A percentile compares a stretch with the other conserved stretches of the same genome.
Evolutionary conservation across 2,888 invertebrate species (phyloP).

Genomic region (Drosophila crucigera): DNA sequence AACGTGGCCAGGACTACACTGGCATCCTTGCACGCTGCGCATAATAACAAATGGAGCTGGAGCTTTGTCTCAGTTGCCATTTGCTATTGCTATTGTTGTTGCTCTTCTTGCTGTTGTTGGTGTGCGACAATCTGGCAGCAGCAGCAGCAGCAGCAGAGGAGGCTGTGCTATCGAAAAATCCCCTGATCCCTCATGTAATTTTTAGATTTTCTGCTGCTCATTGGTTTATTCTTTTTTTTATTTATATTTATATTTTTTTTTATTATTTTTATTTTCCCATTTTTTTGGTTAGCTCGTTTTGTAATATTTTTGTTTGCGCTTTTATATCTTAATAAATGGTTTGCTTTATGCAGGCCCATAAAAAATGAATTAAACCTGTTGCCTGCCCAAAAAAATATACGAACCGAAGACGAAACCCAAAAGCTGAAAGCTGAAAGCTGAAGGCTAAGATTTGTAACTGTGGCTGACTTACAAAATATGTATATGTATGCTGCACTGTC

Average conservation of each 20-base stretch:
- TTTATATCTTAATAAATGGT: slow-evolving; percentile 57
- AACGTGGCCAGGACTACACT: slow-evolving; percentile 57
- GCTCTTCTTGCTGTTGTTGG: slow-evolving; percentile 33
- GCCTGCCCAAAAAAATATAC: slow-evolving; percentile 44
- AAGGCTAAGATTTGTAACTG: slow-evolving; percentile 18
- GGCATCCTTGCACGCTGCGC: slow-evolving; percentile 50
- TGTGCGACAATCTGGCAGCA: slow-evolving; percentile 53
- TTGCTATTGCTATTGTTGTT: slow-evolving; percentile 29
- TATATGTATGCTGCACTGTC: slow-evolving; percentile 23
- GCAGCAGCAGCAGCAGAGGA: slow-evolving; percentile 13
- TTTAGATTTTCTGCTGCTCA: slow-evolving; percentile 78
- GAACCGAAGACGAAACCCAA: slow-evolving; percentile 39
- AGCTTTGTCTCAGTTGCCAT: slow-evolving; percentile 42
- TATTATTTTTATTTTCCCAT: not conserved
- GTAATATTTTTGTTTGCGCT: slow-evolving; percentile 23
- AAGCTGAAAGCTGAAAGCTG: slow-evolving; percentile 11
- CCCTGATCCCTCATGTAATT: slow-evolving; percentile 85
- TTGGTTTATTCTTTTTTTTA: slow-evolving; percentile 35
- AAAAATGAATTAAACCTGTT: slow-evolving; percentile 76
- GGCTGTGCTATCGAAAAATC: slow-evolving; percentile 69
- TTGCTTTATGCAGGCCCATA: slow-evolving; percentile 50
- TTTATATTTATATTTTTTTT: not conserved
- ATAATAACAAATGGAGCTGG: slow-evolving; percentile 74
- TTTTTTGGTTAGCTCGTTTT: not conserved
- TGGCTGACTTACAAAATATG: slow-evolving; percentile 44